Percentiles rank a stretch among this genome's conserved stretches.
Conservation (phyloP, 2,113 vertebrate species). For the Pelecanoides urinatrix region DNA sequence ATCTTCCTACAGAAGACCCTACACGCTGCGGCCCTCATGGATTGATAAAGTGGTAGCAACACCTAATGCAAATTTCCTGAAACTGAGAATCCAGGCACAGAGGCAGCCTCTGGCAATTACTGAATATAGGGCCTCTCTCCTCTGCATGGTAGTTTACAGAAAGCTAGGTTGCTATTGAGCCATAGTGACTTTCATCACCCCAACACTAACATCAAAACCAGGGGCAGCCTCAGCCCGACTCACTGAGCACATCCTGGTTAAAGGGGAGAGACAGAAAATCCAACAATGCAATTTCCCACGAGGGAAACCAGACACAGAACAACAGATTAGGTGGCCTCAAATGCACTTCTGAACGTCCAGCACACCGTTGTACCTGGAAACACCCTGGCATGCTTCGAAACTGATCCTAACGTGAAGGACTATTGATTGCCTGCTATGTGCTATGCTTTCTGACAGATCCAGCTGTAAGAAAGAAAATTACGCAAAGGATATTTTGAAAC, state of each 20-base stretch:
- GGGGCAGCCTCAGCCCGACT: neutral
- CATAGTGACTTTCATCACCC: neutral
- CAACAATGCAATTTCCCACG: neutral
- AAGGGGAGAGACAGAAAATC: neutral
- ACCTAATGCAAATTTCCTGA: neutral
- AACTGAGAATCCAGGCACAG: neutral
- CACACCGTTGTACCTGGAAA: neutral
- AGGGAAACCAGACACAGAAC: neutral
- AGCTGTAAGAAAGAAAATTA: neutral
- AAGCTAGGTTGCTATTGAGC: neutral
- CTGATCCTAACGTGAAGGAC: neutral
- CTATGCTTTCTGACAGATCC: neutral
- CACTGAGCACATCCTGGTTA: neutral
- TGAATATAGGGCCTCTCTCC: neutral
- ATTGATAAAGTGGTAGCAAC: neutral
- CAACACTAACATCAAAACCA: neutral
- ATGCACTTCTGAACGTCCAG: neutral
- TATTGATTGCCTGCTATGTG: neutral
- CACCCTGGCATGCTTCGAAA: neutral
- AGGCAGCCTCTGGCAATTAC: neutral
- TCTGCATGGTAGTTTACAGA: neutral
- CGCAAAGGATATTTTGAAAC: neutral
- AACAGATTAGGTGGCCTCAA: neutral
- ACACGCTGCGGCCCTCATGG: fast-evolving
- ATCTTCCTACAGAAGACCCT: neutral